A percentile compares a stretch with the other conserved stretches of the same genome.
These are phyloP conservation scores for Aegotheles bennettii DNA, from an alignment of 2,113 vertebrate species.

Conservation along the genomic window DNA sequence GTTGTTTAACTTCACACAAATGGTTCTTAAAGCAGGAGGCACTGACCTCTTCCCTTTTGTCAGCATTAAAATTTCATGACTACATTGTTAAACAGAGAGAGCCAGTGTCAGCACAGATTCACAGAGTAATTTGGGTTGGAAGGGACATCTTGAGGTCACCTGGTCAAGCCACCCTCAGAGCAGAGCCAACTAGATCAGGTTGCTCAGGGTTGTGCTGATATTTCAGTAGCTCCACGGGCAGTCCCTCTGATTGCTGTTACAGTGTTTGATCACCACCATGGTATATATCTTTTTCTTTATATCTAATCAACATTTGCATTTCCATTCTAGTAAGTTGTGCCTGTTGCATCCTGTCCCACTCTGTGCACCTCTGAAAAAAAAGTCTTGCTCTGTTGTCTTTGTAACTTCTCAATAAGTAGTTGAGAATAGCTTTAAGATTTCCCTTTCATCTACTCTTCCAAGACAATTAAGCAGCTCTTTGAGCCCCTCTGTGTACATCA, in stretches of 20 bases:
- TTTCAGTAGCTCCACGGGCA: neutral
- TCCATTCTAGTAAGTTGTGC: neutral
- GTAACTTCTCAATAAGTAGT: neutral
- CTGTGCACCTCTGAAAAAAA: neutral
- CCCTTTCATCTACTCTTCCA: neutral
- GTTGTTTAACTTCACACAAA: neutral
- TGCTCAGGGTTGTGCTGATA: neutral
- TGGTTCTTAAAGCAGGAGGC: neutral
- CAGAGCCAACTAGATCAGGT: neutral
- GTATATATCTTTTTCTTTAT: neutral
- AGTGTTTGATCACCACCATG: neutral
- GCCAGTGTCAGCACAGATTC: neutral
- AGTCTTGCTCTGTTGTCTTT: neutral
- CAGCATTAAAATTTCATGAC: conserved; percentile 23
- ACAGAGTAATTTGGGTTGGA: neutral
- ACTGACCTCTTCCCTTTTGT: neutral
- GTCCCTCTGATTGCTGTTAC: neutral
- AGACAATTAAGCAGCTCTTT: neutral
- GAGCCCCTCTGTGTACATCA: neutral
- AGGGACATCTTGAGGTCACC: conserved; percentile 18
- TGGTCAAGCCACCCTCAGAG: conserved; percentile 10
- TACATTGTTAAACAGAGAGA: neutral
- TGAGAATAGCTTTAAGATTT: neutral
- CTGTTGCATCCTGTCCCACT: neutral
- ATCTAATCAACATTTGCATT: neutral